Evolutionary conservation across 2,113 vertebrate genomes (phyloP), one percentile per base, ranked within the genome.

Genomic region (Hyperoodon ampullatus): DNA sequence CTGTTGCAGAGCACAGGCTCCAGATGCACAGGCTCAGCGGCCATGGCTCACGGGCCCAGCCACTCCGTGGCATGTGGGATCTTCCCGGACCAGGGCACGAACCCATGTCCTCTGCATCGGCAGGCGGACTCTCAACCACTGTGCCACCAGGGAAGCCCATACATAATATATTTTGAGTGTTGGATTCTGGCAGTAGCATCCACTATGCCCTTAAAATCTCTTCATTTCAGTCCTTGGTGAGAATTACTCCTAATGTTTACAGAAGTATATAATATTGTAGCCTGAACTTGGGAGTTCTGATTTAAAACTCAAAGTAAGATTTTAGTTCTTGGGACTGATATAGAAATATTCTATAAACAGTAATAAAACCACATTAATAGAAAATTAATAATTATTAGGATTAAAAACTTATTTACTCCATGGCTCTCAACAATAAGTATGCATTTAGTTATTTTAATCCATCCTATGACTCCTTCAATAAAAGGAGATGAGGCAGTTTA

Each of bases 221-320:
- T 78, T 87, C 10, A 39, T 24, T 60, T 74, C 33, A 93, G 53
- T 72, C 24, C 24, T 71, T 53, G 47, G 39, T 75, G n/a, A 94
- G 58, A 81, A 86, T 82, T 47, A 90, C 1, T 50, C n/a, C 23
- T 39, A 35, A 68, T 60, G n/a, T 75, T 93, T 88, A 26, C 21
- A 26, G 61, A 77, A 66, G 4, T 12, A 19, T 21, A 16, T 28
- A 39, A 42, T 23, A 91, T 4, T 26, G 19, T 39, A 84, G 21
- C 0, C 3, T 85, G 44, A 55, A 80, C 26, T 80, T 53, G 55
- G 72, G 10, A 60, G 74, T 90, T 91, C 28, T 82, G 33, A 58
- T 53, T 71, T n/a, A 93, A 86, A 85, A 66, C 47, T 74, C 47
- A 70, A 68, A 88, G 35, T 84, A 93, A 87, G 83, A 72, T 15